Conservation (phyloP, 2,797 vertebrate species). For the Xenopus petersii region DNA sequence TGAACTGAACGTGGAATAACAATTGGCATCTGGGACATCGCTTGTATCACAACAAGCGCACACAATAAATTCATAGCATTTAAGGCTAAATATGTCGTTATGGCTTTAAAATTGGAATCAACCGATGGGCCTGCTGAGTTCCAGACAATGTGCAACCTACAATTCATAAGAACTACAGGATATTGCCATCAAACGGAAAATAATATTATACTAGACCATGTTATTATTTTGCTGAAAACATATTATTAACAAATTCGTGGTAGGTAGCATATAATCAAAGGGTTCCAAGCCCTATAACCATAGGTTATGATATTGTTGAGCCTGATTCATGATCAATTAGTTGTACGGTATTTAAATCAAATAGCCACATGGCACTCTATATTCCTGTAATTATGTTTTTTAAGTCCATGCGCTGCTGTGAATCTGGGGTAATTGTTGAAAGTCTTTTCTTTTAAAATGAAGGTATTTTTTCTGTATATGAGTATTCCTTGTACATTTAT, state of each 20-base stretch:
- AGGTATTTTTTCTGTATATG: too few species aligned
- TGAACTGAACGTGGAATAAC: background rate
- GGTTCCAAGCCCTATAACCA: conserved; percentile 10
- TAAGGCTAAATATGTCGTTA: background rate
- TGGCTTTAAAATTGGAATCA: background rate
- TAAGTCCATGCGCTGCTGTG: too few species aligned
- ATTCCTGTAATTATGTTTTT: too few species aligned
- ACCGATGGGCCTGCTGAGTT: background rate
- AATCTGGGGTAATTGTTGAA: too few species aligned
- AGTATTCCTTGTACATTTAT: too few species aligned
- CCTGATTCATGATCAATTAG: too few species aligned
- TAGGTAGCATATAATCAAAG: conserved; percentile 33
- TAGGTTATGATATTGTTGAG: conserved; percentile 18
- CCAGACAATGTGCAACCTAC: background rate
- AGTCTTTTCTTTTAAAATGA: too few species aligned
- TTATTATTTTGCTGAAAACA: background rate
- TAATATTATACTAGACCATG: background rate
- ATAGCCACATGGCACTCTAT: too few species aligned
- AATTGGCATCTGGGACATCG: background rate
- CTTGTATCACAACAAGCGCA: background rate
- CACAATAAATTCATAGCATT: background rate
- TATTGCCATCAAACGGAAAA: background rate
- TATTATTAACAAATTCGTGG: conserved; percentile 8
- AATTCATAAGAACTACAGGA: background rate
- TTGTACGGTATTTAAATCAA: too few species aligned